These are phyloP conservation scores for Acomys russatus DNA, from an alignment of 2,797 vertebrate species.

Conservation along the genomic window DNA sequence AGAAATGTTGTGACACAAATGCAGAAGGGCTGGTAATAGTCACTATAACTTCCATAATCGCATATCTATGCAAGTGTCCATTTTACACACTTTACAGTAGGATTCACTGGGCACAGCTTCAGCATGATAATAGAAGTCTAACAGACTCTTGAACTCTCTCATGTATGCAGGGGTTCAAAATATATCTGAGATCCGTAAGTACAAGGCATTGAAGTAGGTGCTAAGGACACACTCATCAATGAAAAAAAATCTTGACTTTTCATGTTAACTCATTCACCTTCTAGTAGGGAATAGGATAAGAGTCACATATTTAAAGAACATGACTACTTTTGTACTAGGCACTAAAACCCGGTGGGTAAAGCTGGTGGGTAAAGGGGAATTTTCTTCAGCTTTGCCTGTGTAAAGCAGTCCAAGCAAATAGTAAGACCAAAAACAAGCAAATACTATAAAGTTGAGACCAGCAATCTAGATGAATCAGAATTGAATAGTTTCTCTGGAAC, in stretches of 20 bases:
- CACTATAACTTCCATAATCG: neutral
- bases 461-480: neutral
- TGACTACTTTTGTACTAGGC: neutral
- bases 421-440: neutral
- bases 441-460: neutral
- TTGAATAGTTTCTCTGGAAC: slow-evolving; percentile 36
- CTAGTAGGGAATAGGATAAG: neutral
- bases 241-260: neutral
- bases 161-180: neutral
- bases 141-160: neutral
- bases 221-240: neutral
- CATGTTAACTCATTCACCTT: neutral
- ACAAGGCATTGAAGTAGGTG: neutral
- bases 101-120: neutral
- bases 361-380: neutral
- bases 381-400: neutral
- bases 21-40: neutral
- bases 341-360: neutral
- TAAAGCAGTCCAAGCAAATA: neutral
- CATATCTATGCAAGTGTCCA: neutral
- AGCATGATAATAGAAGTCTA: neutral
- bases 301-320: neutral
- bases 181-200: neutral
- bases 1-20: neutral
- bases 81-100: neutral